A percentile compares a stretch with the other conserved stretches of the same genome.
phyloP scores from a whole-genome alignment of 2,113 vertebrate genomes.

The Zingel zingel region DNA sequence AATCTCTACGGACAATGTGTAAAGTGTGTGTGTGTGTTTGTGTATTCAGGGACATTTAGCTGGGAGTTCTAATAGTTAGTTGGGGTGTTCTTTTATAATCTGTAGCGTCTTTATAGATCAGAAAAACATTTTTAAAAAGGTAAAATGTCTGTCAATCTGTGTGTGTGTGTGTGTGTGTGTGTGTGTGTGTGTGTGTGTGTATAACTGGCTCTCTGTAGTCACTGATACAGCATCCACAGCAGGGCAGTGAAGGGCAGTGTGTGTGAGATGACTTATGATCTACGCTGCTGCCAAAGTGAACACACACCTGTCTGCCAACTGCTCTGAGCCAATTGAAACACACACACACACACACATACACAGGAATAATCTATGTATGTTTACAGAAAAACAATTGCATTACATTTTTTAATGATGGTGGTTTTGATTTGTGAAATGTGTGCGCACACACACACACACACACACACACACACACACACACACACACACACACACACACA shows the following conservation, averaged over 20 bases:
- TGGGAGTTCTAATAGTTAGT: background rate
- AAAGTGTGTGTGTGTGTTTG: constrained; percentile 3
- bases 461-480: background rate
- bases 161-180: background rate
- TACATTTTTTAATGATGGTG: too few relatives aligned
- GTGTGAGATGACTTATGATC: constrained; percentile 13
- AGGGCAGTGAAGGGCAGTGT: constrained; percentile 22
- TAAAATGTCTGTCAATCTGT: background rate
- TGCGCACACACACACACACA: background rate
- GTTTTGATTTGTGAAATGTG: background rate
- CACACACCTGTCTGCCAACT: constrained; percentile 28
- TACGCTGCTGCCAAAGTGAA: constrained; percentile 26
- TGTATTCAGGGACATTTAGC: background rate
- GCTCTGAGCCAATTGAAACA: constrained; percentile 18
- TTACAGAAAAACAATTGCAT: too few relatives aligned
- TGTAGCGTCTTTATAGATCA: background rate
- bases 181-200: background rate
- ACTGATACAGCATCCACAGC: background rate
- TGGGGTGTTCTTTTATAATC: background rate
- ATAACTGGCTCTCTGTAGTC: background rate
- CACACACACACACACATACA: constrained; percentile 5
- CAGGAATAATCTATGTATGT: too few relatives aligned
- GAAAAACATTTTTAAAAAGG: background rate
- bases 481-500: background rate
- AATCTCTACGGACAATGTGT: background rate